Evolutionary conservation across 2,113 vertebrate species (phyloP).

Genomic region (Actenoides lindsayi): DNA sequence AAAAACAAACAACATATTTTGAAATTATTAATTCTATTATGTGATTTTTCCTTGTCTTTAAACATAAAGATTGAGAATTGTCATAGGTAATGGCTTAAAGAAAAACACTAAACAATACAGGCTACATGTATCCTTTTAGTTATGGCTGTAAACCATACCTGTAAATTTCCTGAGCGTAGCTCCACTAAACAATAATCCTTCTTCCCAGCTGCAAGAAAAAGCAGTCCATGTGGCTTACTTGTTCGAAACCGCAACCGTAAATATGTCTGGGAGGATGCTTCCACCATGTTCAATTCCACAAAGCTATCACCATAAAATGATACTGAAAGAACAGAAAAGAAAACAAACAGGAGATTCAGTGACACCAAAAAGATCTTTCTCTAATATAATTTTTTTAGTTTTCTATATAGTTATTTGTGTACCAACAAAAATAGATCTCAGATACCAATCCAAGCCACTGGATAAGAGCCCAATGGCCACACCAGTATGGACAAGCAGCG

Average conservation of each 20-base stretch:
- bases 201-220: slow-evolving; percentile 88
- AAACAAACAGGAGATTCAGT: not conserved
- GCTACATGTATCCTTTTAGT: not conserved
- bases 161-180: slow-evolving; percentile 80
- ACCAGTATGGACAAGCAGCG: not conserved
- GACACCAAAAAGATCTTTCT: not conserved
- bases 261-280: slow-evolving; percentile 75
- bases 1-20: not conserved
- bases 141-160: slow-evolving; percentile 66
- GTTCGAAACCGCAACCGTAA: slow-evolving; percentile 86
- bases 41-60: not conserved
- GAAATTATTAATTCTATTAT: not conserved
- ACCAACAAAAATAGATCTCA: not conserved
- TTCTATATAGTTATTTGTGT: not conserved
- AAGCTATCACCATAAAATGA: slow-evolving; percentile 91
- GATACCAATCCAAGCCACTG: not conserved
- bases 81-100: not conserved
- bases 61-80: not conserved
- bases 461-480: not conserved
- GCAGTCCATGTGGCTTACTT: slow-evolving; percentile 82
- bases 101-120: not conserved
- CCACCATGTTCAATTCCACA: slow-evolving; percentile 79
- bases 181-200: slow-evolving; percentile 82
- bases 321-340: slow-evolving; percentile 77
- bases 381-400: not conserved